These are phyloP conservation scores for Mormoops blainvillei DNA, from an alignment of 2,113 vertebrate species.

Conservation along the genomic window DNA sequence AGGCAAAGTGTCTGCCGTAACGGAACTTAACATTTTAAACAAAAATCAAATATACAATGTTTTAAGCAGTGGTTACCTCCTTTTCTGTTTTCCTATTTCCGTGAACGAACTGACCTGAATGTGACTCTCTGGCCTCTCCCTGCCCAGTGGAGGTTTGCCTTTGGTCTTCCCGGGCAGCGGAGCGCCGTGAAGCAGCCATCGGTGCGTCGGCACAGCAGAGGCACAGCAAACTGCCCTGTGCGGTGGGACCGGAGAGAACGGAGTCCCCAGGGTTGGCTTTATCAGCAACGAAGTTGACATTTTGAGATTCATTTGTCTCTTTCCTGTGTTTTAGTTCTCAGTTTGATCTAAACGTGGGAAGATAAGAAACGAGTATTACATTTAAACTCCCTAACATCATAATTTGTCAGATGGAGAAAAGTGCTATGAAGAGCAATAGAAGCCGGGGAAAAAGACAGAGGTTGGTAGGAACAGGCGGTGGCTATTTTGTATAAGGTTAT, in stretches of 20 bases:
- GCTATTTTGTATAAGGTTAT: not conserved
- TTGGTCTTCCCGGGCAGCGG: not conserved
- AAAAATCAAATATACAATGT: not conserved
- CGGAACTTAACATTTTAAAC: not conserved
- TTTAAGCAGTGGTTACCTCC: not conserved
- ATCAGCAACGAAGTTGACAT: not conserved
- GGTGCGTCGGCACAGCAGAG: not conserved
- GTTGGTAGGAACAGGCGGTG: not conserved
- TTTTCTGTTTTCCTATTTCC: not conserved
- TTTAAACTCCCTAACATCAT: not conserved
- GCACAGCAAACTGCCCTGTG: not conserved
- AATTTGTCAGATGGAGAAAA: not conserved
- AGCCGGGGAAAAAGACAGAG: not conserved
- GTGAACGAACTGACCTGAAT: not conserved
- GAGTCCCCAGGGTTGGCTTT: not conserved
- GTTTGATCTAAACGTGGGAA: not conserved
- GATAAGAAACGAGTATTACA: not conserved
- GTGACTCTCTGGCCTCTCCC: not conserved
- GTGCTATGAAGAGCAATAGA: not conserved
- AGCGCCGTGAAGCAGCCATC: not conserved
- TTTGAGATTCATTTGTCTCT: not conserved
- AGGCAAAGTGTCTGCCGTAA: not conserved
- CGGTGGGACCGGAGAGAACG: not conserved
- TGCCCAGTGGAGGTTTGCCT: not conserved
- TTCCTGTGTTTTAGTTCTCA: not conserved